Evolutionary conservation across 2,888 invertebrate species (phyloP), one percentile per base, ranked within the genome.

Genomic region (Dorcus hopei): DNA sequence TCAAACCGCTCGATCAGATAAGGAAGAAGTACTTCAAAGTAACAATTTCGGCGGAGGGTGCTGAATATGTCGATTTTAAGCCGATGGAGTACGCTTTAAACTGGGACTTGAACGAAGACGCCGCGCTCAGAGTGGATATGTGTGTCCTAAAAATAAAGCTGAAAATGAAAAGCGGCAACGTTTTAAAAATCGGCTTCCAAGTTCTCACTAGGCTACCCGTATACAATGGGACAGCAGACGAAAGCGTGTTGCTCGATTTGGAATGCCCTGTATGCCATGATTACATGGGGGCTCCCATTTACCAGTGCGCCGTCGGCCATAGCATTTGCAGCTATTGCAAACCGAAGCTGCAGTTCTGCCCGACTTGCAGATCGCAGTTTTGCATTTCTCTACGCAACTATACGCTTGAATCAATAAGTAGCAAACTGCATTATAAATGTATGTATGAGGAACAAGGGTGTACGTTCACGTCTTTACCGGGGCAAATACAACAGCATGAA

Each of bases 211-310:
- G 26, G 26, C 26, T 33, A 4, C 6, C 26, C 26, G 26, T 33
- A 1, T 33, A 33, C n/a, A 47, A 14, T 7, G 26, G 26, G 26
- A 4, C 23, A n/a, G 16, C 26, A 1, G 6, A 54, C 7, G 16
- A 16, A 19, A 48, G 26, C 19, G 14, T 54, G 6, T 26, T 54
- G 16, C 19, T 33, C 9, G 48, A 54, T 40, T 38, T 62, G 1
- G 60, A 62, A 48, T 62, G 62, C 9, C 62, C 62, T 4, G 58
- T 62, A 2, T 62, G 62, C n/a, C 58, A 62, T 16, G 60, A 62
- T 51, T 58, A 54, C n/a, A 62, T 62, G 60, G 38, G 42, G 8
- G 43, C 62, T 1, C 59, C 60, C 4, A 62, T 62, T 41, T 60
- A 42, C 39, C 60, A 58, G 49, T 62, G 62, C 40, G 41, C 45